phyloP scores from a whole-genome alignment of 2,797 vertebrate genomes.

The Cygnus olor region DNA sequence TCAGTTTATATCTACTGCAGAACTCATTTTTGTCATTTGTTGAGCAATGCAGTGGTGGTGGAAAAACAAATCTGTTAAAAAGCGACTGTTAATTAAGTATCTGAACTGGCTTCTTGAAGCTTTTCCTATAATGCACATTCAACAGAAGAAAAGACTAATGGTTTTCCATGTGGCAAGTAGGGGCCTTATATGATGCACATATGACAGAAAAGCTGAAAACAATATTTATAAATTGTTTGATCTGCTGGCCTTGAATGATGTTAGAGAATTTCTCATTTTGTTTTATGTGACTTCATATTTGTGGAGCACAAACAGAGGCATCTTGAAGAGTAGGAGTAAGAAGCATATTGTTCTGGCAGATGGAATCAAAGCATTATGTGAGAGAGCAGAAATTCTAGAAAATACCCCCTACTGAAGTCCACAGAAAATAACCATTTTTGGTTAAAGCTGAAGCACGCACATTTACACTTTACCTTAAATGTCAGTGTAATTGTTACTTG shows the following conservation, averaged over 20 bases:
- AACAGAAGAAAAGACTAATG: neutral
- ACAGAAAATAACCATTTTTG: neutral
- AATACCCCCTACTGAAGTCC: neutral
- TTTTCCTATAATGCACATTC: neutral
- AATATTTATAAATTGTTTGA: neutral
- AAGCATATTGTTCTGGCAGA: slow-evolving; percentile 48
- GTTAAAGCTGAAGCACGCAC: neutral
- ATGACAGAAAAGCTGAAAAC: neutral
- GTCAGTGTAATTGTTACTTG: neutral
- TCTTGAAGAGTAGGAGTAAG: slow-evolving; percentile 40
- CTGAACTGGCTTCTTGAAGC: neutral
- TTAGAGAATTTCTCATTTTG: slow-evolving; percentile 11
- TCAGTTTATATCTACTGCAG: neutral
- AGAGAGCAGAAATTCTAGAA: slow-evolving; percentile 27
- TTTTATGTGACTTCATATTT: slow-evolving; percentile 21
- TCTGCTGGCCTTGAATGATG: neutral
- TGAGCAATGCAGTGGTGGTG: neutral
- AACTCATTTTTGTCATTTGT: neutral
- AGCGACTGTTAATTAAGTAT: neutral
- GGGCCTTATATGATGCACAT: neutral
- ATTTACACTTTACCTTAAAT: neutral
- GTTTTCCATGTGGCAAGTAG: neutral
- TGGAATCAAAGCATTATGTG: neutral
- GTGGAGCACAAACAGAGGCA: neutral
- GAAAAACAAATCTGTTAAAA: slow-evolving; percentile 22